Percentiles rank a stretch among this genome's conserved stretches.
Conservation (phyloP, 2,113 vertebrate genomes). For the Brienomyrus longianalis region DNA sequence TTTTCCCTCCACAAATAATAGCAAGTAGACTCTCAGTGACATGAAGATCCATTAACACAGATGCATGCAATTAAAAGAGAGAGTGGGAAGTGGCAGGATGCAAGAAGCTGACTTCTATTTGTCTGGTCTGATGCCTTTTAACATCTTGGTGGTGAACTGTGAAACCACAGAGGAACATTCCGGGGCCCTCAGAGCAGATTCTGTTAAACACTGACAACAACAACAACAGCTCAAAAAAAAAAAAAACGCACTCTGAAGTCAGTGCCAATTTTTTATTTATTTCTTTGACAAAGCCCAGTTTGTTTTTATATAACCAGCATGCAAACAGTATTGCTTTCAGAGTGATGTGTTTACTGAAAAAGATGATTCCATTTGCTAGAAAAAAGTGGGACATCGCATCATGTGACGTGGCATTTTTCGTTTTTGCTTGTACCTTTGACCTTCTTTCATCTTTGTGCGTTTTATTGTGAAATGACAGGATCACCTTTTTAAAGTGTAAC, state of each 20-base stretch:
- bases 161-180: background rate
- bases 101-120: background rate
- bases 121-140: background rate
- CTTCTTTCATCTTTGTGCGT: background rate
- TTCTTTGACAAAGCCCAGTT: conserved; percentile 1
- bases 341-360: background rate
- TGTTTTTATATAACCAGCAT: background rate
- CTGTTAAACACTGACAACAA: background rate
- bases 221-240: conserved; percentile 1
- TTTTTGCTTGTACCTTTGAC: background rate
- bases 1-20: background rate
- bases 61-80: background rate
- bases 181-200: background rate
- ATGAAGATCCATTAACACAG: background rate
- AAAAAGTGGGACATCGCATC: conserved; percentile 3
- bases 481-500: background rate
- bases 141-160: background rate
- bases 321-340: conserved; percentile 9
- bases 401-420: background rate
- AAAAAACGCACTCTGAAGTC: conserved; percentile 5
- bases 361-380: background rate
- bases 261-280: background rate
- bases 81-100: background rate
- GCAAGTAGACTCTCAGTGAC: background rate
- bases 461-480: background rate